Evolutionary conservation across 2,113 vertebrate species (phyloP), one percentile per base, ranked within the genome.

Genomic region (Pitta sordida): DNA sequence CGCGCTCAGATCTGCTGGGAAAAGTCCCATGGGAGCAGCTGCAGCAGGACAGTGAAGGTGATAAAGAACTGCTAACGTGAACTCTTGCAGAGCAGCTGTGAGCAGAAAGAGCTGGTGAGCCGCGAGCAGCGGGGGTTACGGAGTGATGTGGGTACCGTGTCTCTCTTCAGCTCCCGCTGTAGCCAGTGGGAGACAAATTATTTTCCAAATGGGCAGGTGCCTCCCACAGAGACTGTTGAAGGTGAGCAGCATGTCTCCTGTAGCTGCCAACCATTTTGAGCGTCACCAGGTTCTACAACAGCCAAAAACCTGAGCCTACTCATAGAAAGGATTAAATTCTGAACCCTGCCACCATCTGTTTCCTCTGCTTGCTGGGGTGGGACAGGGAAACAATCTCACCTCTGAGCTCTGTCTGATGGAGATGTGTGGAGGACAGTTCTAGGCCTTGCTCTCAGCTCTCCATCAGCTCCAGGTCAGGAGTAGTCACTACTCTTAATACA

Each of bases 1-100:
- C 32, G 62, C 20, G 4, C 75, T 27, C 7, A 1, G 7, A 0
- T 13, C 7, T 11, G 59, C 71, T 39, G 39, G 21, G 15, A 15
- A 7, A 53, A 70, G 21, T 4, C 60, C 64, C 3, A 0, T 3
- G 23, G 34, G 29, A 10, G 68, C 26, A 51, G 59, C 59, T 32
- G 43, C 68, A 64, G 74, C 55, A 15, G 13, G 1, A 2, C 3
- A 26, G 13, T 4, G n/a, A 36, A 8, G 51, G 59, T 20, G 60
- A 30, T 22, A 9, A 46, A 52, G n/a, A 7, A 19, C 13, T 10
- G 27, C 16, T 44, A 44, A 48, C 0, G 0, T 2, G 52, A 71
- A 52, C 27, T 49, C 34, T 9, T 23, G 13, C 48, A 41, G 19
- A 56, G 81, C 30, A 68, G 26, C 49, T 13, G 16, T 15, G 29